Evolutionary conservation across 1,140 invertebrate genomes (phyloP).

Genomic region (Bombus sylvicola): DNA sequence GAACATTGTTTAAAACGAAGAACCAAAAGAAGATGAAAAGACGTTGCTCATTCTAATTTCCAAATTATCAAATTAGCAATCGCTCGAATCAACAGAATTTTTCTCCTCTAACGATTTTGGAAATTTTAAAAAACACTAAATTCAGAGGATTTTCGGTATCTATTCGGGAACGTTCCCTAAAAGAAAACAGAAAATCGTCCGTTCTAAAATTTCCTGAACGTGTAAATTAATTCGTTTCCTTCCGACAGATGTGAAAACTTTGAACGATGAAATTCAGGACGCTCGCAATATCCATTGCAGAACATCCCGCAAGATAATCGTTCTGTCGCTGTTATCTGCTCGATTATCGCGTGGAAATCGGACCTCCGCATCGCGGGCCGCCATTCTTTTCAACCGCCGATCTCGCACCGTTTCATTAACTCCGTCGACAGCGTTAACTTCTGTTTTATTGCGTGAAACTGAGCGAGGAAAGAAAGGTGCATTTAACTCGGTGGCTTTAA

Average conservation of each 20-base stretch:
- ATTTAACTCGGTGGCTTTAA: conserved; percentile 54
- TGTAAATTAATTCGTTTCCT: background rate
- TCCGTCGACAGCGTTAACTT: conserved; percentile 45
- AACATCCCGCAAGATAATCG: background rate
- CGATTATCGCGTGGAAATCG: background rate
- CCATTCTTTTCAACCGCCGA: background rate
- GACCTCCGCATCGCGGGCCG: background rate
- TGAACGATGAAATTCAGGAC: background rate
- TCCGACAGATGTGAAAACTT: background rate
- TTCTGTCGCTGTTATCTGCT: background rate
- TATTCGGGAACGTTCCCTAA: background rate
- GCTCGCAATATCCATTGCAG: background rate
- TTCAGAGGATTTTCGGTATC: background rate
- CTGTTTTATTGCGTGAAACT: conserved; percentile 46
- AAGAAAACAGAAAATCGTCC: background rate
- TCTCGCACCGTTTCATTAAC: conserved; percentile 58
- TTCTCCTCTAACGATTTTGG: background rate
- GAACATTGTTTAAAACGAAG: background rate
- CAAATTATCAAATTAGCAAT: background rate
- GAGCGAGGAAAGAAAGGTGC: conserved; percentile 48
- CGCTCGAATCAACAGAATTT: too few relatives aligned
- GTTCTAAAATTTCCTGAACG: background rate
- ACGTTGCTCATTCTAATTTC: background rate
- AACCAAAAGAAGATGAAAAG: too few relatives aligned
- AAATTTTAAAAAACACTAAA: background rate